Conservation (phyloP, 2,113 vertebrate species). For the Megalops atlanticus region DNA sequence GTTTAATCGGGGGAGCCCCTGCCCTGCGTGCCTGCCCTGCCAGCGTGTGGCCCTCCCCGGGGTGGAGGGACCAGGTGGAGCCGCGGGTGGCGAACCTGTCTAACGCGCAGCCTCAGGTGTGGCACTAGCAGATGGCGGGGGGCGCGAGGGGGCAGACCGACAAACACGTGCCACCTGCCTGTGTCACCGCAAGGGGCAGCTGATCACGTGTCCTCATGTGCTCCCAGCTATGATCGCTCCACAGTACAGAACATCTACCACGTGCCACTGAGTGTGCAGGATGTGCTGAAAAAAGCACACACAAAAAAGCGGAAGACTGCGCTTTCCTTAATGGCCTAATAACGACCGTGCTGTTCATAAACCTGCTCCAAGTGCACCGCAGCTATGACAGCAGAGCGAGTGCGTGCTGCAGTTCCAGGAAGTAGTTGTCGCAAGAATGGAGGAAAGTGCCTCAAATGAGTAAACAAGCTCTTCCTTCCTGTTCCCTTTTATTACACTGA, state of each 20-base stretch:
- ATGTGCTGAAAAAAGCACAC: background rate
- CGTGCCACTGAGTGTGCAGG: too few species aligned
- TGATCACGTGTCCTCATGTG: background rate
- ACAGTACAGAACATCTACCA: background rate
- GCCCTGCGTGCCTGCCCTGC: background rate
- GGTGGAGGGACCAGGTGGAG: conserved; percentile 9
- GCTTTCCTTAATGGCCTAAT: background rate
- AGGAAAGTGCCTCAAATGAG: background rate
- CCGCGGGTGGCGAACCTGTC: background rate
- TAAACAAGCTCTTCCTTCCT: background rate
- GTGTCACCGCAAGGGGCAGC: background rate
- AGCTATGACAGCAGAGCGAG: too few species aligned
- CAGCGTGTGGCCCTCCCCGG: background rate
- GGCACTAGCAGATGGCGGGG: background rate
- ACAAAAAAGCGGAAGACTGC: background rate
- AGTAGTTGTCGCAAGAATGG: background rate
- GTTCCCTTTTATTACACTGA: background rate
- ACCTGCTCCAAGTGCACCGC: too few species aligned
- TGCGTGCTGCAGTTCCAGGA: background rate
- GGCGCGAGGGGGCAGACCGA: background rate
- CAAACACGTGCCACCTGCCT: background rate
- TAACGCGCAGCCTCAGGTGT: background rate
- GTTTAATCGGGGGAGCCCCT: background rate
- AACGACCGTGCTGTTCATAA: too few species aligned
- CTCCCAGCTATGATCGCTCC: background rate